Base-by-base conservation (phyloP, 2,888 invertebrate species). In the Papilio protenor region DNA sequence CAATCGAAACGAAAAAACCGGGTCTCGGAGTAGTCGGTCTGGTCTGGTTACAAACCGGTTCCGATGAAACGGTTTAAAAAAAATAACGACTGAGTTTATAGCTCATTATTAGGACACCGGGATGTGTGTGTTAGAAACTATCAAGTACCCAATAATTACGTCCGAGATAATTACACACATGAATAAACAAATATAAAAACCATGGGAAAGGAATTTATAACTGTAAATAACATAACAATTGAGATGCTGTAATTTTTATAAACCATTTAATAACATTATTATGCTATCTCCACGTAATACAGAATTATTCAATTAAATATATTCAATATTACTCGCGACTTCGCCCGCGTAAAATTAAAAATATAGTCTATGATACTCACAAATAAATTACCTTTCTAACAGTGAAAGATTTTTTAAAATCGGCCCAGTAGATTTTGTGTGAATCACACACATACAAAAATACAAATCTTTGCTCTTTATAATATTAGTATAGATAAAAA, bases 91-190 rank as follows among this genome's bases (percentile, higher is more conserved):
- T 47, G 66, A 47, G 23, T 66, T 77, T 77, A 73, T 69, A 73
- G 69, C n/a, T 69, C 73, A 57, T 77, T 77, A 77, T 77, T 77
- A 73, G 73, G 77, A 69, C 66, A 77, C 47, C 57, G 57, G 69
- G 73, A 72, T 77, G 73, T 69, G 77, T 73, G 40, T 21, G 77
- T 73, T 66, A 55, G 64, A 55, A 57, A 40, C 52, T 40, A 52
- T 47, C 18, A 12, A 57, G 45, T 14, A 66, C 21, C 55, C 21
- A 66, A 69, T 69, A 71, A 52, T 71, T 71, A 71, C 23, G 71
- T 71, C 27, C 10, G 27, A 71, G 14, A 52, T 71, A 72, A 72
- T 72, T 52, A 72, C 4, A 72, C n/a, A 72, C 33, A 40, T 55
- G 33, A 55, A 72, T 72, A 55, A 40, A 55, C 55, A 72, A 55